These are phyloP conservation scores for Aromia moschata DNA, from an alignment of 2,888 invertebrate genomes.

Conservation along the genomic window DNA sequence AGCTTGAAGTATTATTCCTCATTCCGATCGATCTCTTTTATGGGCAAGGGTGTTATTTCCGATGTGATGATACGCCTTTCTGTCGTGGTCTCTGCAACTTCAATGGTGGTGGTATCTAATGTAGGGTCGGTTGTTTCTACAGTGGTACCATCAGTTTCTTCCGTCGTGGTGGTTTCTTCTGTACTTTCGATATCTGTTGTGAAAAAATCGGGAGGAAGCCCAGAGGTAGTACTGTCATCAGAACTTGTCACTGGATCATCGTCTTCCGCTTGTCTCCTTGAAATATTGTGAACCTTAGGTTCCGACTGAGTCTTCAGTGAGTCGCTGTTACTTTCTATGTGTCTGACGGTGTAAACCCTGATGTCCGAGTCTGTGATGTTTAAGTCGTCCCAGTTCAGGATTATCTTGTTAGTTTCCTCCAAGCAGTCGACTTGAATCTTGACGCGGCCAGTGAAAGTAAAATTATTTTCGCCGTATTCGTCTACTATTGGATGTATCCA, in stretches of 20 bases:
- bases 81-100: constrained; percentile 23
- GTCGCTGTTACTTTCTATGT: constrained; percentile 32
- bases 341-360: constrained; percentile 43
- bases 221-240: constrained; percentile 4
- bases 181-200: constrained; percentile 26
- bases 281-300: constrained; percentile 21
- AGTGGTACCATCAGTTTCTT: not conserved
- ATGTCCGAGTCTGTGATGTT: constrained; percentile 50
- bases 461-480: constrained; percentile 51
- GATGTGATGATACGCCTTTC: constrained; percentile 34
- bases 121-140: constrained; percentile 17
- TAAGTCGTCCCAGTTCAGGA: constrained; percentile 55
- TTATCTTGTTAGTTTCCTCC: constrained; percentile 53
- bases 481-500: constrained; percentile 57
- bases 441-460: constrained; percentile 57
- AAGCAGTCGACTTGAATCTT: constrained; percentile 54
- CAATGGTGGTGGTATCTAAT: constrained; percentile 16
- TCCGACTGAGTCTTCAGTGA: constrained; percentile 16
- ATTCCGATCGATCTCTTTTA: constrained; percentile 56
- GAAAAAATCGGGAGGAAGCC: constrained; percentile 16
- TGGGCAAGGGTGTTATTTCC: constrained; percentile 38
- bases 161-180: constrained; percentile 18
- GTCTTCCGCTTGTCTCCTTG: constrained; percentile 29
- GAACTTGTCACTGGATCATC: not conserved
- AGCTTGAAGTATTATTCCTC: constrained; percentile 60